Evolutionary conservation across 2,888 invertebrate genomes (phyloP).

Genomic region (Meliscaeva auricollis): DNA sequence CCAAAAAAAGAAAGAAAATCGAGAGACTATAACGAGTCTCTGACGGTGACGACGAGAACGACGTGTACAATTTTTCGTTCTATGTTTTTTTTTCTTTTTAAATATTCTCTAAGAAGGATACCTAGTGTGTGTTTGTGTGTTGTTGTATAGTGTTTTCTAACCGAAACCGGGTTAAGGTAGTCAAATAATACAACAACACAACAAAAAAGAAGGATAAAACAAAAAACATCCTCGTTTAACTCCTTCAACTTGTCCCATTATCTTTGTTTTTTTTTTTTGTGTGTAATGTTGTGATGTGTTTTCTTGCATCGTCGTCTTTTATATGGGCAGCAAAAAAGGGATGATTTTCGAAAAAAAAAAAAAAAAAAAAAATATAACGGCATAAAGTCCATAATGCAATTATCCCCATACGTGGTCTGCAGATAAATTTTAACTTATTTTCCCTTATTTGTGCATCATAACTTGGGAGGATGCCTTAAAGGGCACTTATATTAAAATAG

Average conservation of each 20-base stretch:
- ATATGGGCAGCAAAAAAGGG: conserved; percentile 47
- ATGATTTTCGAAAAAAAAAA: conserved; percentile 47
- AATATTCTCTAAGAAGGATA: conserved; percentile 31
- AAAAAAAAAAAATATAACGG: not conserved
- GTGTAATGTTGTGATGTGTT: conserved; percentile 29
- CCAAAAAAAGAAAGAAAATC: not conserved
- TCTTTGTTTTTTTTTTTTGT: conserved; percentile 40
- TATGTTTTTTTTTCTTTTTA: conserved; percentile 49
- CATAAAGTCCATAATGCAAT: conserved; percentile 68
- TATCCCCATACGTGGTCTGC: conserved; percentile 72
- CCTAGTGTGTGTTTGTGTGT: conserved; percentile 48
- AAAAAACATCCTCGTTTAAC: conserved; percentile 23
- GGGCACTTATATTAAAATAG: not conserved
- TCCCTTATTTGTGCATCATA: conserved; percentile 22
- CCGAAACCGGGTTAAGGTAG: conserved; percentile 51
- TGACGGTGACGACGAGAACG: conserved; percentile 27
- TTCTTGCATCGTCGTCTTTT: conserved; percentile 40
- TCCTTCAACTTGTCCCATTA: conserved; percentile 47
- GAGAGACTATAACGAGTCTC: conserved; percentile 15
- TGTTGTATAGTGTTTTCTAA: conserved; percentile 18
- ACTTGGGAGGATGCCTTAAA: not conserved
- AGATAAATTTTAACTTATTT: conserved; percentile 58
- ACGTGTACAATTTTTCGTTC: conserved; percentile 51
- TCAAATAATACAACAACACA: conserved; percentile 25
- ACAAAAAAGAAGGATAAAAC: not conserved